phyloP scores from a whole-genome alignment of 2,797 vertebrate species.

The Mionectes olivaceus region DNA sequence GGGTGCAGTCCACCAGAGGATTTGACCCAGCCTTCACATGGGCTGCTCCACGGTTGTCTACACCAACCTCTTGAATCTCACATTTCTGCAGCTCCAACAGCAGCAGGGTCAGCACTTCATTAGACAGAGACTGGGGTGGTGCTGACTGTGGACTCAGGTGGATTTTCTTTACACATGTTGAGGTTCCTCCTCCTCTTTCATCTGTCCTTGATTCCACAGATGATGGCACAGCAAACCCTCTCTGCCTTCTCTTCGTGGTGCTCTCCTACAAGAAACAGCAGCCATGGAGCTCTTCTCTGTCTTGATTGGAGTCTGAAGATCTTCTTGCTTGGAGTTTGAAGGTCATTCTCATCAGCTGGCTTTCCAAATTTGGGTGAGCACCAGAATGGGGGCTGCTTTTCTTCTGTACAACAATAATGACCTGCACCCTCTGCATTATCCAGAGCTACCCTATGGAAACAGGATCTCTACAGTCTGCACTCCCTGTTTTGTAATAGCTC shows the following conservation, averaged over 20 bases:
- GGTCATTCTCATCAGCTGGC: not conserved
- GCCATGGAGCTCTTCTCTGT: not conserved
- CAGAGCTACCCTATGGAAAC: not conserved
- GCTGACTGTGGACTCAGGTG: not conserved
- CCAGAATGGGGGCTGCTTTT: not conserved
- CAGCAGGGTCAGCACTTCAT: not conserved
- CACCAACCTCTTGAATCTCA: not conserved
- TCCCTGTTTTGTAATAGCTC: not conserved
- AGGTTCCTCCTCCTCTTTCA: not conserved
- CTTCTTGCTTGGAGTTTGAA: not conserved
- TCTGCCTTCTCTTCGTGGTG: not conserved
- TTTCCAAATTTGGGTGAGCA: not conserved
- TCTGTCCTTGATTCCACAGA: not conserved
- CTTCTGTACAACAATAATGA: not conserved
- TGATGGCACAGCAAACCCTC: not conserved
- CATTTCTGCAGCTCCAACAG: not conserved
- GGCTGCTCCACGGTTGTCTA: fast-evolving
- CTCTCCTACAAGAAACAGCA: not conserved
- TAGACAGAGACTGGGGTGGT: not conserved
- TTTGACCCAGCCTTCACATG: fast-evolving
- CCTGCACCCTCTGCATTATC: fast-evolving
- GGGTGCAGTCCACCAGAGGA: not conserved
- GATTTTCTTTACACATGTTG: not conserved
- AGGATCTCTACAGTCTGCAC: fast-evolving
- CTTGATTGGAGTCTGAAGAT: not conserved